These are phyloP conservation scores for Lampris incognitus DNA, from an alignment of 2,113 vertebrate species.

Conservation along the genomic window DNA sequence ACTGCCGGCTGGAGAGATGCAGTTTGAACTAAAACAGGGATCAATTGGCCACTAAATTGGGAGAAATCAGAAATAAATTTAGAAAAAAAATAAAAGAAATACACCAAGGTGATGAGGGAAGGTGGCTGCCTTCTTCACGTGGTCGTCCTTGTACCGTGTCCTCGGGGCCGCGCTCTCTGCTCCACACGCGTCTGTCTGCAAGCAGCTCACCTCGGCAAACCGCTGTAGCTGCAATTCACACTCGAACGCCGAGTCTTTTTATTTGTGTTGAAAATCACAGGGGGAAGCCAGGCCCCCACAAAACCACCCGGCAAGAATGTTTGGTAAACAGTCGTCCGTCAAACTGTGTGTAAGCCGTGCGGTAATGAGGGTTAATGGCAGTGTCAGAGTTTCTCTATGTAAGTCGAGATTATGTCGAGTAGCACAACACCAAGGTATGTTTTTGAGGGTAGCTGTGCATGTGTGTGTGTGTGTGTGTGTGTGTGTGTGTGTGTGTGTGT, in stretches of 20 bases:
- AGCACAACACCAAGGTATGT: not conserved
- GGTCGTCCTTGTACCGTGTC: constrained; percentile 17
- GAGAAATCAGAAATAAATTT: constrained; percentile 25
- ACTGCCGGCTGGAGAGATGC: too few species aligned
- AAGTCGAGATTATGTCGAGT: too few species aligned
- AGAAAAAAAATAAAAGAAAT: constrained; percentile 13
- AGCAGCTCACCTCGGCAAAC: constrained; percentile 56
- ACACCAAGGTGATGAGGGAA: constrained; percentile 51
- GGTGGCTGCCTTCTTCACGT: constrained; percentile 1
- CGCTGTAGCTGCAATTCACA: constrained; percentile 68
- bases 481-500: not conserved
- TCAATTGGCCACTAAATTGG: constrained; percentile 14
- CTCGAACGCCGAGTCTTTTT: constrained; percentile 55
- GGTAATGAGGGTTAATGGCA: too few species aligned
- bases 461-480: not conserved
- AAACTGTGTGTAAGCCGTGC: too few species aligned
- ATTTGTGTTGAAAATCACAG: constrained; percentile 56
- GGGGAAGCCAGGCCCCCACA: constrained; percentile 41
- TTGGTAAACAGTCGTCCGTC: not conserved
- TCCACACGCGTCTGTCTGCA: constrained; percentile 51
- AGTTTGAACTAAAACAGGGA: constrained; percentile 15
- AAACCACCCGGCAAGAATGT: constrained; percentile 2
- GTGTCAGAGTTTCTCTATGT: too few species aligned
- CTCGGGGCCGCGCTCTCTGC: constrained; percentile 27
- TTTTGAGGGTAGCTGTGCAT: not conserved